Conservation (phyloP, 1,140 invertebrate genomes). For the Heliconius congener region DNA sequence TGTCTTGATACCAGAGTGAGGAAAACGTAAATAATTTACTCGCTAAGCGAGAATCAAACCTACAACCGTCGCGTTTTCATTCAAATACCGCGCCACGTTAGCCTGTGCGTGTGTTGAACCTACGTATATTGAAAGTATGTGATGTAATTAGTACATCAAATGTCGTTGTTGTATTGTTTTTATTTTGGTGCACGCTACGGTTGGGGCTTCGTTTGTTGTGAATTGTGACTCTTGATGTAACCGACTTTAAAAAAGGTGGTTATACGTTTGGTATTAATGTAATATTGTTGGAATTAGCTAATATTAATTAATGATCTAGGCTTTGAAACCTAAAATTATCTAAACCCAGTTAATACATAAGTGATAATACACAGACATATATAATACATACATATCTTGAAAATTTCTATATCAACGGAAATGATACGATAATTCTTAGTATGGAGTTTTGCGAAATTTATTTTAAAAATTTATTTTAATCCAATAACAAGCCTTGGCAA, state of each 20-base stretch:
- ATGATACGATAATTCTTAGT: not conserved
- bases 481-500: too few relatives aligned
- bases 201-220: not conserved
- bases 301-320: too few relatives aligned
- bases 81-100: not conserved
- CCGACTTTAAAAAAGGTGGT: too few relatives aligned
- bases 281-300: too few relatives aligned
- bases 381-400: not conserved
- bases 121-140: not conserved
- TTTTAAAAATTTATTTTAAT: too few relatives aligned
- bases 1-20: too few relatives aligned
- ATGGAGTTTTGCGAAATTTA: too few relatives aligned
- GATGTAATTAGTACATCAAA: slow-evolving; percentile 8
- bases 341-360: not conserved
- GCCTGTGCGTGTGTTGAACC: too few relatives aligned
- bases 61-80: too few relatives aligned
- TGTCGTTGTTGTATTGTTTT: not conserved
- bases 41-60: too few relatives aligned
- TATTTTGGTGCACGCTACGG: not conserved
- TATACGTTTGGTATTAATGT: too few relatives aligned
- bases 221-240: not conserved
- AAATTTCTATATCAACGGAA: not conserved
- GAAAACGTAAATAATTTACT: too few relatives aligned
- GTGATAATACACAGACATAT: not conserved
- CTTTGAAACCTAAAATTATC: not conserved